A percentile compares a stretch with the other conserved stretches of the same genome.
Evolutionary conservation across 2,113 vertebrate species (phyloP).

Genomic region (Ailurus styani): DNA sequence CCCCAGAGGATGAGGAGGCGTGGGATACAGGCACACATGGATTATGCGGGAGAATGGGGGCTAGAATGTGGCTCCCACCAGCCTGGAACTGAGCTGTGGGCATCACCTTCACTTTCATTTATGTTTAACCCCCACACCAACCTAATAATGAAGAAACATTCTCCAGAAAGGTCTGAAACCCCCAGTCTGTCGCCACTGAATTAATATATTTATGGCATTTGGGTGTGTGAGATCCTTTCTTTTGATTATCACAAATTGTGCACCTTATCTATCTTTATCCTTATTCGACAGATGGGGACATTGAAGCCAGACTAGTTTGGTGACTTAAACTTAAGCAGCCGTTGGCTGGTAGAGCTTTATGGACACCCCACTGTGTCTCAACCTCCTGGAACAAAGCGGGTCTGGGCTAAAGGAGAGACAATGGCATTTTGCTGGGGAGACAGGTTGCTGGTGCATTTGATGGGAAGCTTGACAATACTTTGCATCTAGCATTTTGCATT

Average conservation of each 20-base stretch:
- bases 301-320: not conserved
- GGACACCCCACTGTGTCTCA: not conserved
- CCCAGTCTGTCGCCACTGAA: not conserved
- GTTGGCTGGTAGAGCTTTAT: not conserved
- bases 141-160: not conserved
- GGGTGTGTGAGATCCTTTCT: not conserved
- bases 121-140: not conserved
- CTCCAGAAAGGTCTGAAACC: not conserved
- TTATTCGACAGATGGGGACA: not conserved
- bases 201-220: not conserved
- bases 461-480: not conserved
- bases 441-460: not conserved
- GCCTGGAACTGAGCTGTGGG: not conserved
- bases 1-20: accelerated
- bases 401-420: not conserved
- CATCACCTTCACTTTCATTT: not conserved
- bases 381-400: not conserved
- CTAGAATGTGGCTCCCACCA: no score
- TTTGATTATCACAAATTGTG: not conserved
- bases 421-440: not conserved
- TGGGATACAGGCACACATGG: accelerated
- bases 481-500: not conserved
- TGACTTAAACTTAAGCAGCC: not conserved
- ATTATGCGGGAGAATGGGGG: not conserved
- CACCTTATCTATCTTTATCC: not conserved